Evolutionary conservation across 2,797 vertebrate genomes (phyloP).

Genomic region (Sphaeramia orbicularis): DNA sequence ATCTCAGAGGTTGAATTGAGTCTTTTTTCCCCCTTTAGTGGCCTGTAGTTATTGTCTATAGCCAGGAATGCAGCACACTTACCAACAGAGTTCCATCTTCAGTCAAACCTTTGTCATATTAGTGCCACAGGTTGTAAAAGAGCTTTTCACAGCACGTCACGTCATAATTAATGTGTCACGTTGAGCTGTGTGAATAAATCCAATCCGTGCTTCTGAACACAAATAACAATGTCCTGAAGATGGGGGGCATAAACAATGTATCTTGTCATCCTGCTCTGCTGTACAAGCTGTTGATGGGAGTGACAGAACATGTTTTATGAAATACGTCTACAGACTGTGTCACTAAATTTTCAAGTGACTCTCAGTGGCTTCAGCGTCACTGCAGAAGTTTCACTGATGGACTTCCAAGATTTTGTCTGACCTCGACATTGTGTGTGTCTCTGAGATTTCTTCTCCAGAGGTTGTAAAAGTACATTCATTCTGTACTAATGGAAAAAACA

Average conservation of each 20-base stretch:
- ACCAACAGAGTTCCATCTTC: no score
- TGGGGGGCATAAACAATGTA: slow-evolving; percentile 41
- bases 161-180: slow-evolving; percentile 43
- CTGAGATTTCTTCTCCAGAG: slow-evolving; percentile 16
- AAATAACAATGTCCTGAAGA: slow-evolving; percentile 40
- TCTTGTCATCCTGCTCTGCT: slow-evolving; percentile 47
- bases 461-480: no score
- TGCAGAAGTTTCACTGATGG: slow-evolving; percentile 39
- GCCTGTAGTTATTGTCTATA: no score
- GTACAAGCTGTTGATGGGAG: slow-evolving; percentile 43
- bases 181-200: slow-evolving; percentile 62
- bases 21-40: no score
- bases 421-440: slow-evolving; percentile 9
- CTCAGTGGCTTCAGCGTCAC: slow-evolving; percentile 46
- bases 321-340: slow-evolving; percentile 48
- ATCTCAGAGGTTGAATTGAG: no score
- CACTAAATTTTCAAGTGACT: slow-evolving; percentile 60
- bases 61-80: no score
- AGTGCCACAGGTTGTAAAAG: slow-evolving; percentile 10
- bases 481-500: no score
- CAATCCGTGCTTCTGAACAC: slow-evolving; percentile 44
- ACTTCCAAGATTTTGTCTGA: slow-evolving; percentile 11
- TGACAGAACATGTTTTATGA: slow-evolving; percentile 60
- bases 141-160: slow-evolving; percentile 32
- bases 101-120: slow-evolving; percentile 1